Percentiles rank a stretch among this genome's conserved stretches.
These are phyloP conservation scores for Elephas maximus DNA, from an alignment of 2,113 vertebrate species.

Conservation along the genomic window DNA sequence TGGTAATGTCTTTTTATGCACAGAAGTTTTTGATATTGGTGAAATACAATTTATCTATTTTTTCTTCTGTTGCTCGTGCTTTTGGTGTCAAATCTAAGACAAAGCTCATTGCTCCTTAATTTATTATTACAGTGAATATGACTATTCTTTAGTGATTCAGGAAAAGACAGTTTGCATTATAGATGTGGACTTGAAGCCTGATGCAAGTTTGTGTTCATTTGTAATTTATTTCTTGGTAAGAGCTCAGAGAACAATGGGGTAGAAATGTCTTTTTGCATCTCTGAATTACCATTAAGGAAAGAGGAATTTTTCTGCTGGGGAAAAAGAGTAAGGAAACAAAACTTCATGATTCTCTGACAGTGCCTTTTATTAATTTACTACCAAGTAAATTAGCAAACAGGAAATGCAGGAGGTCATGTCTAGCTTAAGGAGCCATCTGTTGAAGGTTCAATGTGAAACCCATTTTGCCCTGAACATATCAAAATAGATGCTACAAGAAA, in stretches of 20 bases:
- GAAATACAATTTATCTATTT: too few relatives aligned
- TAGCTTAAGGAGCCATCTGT: background rate
- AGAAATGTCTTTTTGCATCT: constrained; percentile 25
- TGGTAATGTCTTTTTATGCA: too few relatives aligned
- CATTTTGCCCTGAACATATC: background rate
- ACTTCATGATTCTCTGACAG: constrained; percentile 33
- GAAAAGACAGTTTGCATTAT: constrained; percentile 58
- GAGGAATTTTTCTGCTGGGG: constrained; percentile 45
- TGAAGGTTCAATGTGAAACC: constrained; percentile 6
- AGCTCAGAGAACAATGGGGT: constrained; percentile 21
- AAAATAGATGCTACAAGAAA: constrained; percentile 37
- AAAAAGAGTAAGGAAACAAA: constrained; percentile 46
- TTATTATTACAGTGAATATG: constrained; percentile 59
- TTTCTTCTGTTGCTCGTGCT: too few relatives aligned
- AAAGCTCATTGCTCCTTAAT: constrained; percentile 47
- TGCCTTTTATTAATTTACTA: constrained; percentile 48
- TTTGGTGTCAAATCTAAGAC: background rate
- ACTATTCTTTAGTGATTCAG: constrained; percentile 68
- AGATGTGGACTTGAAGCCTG: constrained; percentile 41
- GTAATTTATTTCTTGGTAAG: constrained; percentile 63
- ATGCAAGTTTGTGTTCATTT: background rate
- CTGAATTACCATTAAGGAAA: constrained; percentile 50
- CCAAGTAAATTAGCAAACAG: constrained; percentile 45
- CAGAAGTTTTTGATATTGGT: too few relatives aligned
- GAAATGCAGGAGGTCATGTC: background rate